Conservation (phyloP, 1,140 invertebrate genomes). For the Halotydeus destructor region DNA sequence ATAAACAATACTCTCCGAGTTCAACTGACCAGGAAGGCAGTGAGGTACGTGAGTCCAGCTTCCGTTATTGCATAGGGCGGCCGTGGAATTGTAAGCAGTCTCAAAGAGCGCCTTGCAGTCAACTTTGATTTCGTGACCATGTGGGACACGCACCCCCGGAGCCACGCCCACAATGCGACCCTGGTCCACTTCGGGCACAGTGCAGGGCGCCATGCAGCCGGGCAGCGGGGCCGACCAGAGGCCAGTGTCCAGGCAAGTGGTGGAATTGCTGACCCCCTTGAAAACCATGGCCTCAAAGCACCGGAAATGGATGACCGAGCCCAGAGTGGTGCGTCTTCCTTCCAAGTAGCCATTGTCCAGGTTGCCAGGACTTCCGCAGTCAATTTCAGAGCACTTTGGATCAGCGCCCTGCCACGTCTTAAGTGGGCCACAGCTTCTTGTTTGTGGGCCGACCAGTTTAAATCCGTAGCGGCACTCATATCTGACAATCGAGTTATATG, state of each 20-base stretch:
- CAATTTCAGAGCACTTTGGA: conserved; percentile 71
- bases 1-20: no score
- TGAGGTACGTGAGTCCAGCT: conserved; percentile 82
- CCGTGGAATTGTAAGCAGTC: conserved; percentile 45
- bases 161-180: conserved; percentile 37
- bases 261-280: conserved; percentile 54
- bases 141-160: conserved; percentile 40
- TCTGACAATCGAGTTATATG: conserved; percentile 75
- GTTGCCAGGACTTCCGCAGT: conserved; percentile 69
- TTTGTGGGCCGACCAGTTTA: conserved; percentile 60
- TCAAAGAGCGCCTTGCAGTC: conserved; percentile 71
- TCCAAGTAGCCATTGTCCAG: conserved; percentile 89
- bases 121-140: conserved; percentile 62
- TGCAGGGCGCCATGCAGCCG: conserved; percentile 70
- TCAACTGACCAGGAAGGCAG: conserved; percentile 49
- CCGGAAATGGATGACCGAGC: conserved; percentile 74
- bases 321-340: conserved; percentile 65
- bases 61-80: conserved; percentile 73
- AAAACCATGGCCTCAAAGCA: conserved; percentile 82
- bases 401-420: conserved; percentile 70
- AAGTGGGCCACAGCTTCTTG: conserved; percentile 61
- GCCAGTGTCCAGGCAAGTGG: conserved; percentile 73
- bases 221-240: conserved; percentile 80
- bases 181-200: conserved; percentile 64
- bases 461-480: conserved; percentile 86